Percentiles rank a stretch among this genome's conserved stretches.
Evolutionary conservation across 2,888 invertebrate genomes (phyloP).

Genomic region (Latrodectus elegans): DNA sequence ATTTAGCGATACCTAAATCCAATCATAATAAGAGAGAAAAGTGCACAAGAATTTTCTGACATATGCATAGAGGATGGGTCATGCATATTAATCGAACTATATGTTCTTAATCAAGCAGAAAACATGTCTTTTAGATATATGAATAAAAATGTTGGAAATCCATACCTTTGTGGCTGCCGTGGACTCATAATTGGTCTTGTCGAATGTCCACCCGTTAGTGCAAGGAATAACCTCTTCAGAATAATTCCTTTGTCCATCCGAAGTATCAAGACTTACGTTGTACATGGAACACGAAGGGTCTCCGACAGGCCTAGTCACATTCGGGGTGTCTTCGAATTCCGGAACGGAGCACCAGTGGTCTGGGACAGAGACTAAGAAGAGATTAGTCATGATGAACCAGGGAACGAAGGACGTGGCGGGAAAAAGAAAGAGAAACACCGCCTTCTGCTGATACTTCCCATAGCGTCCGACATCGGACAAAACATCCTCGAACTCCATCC

Average conservation of each 20-base stretch:
- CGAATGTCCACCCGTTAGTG: conserved; percentile 84
- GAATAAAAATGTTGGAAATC: no score
- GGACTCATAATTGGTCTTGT: conserved; percentile 81
- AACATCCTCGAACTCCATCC: conserved; percentile 72
- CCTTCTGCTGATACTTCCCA: conserved; percentile 86
- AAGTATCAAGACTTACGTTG: conserved; percentile 74
- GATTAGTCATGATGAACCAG: conserved; percentile 76
- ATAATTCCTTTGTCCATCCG: neutral
- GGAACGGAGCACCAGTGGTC: conserved; percentile 87
- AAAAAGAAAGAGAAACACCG: conserved; percentile 88
- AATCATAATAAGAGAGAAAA: no score
- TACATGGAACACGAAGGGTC: conserved; percentile 80
- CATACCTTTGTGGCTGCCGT: conserved; percentile 87
- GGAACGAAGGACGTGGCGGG: conserved; percentile 92
- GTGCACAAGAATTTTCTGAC: no score
- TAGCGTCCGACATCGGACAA: conserved; percentile 90
- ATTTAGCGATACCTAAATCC: no score
- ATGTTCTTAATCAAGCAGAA: no score
- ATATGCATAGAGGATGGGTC: no score
- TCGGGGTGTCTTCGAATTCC: conserved; percentile 78
- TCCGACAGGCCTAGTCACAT: conserved; percentile 75
- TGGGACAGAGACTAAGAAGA: conserved; percentile 59
- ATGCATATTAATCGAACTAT: no score
- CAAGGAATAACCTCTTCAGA: conserved; percentile 75
- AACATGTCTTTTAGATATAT: no score